These are phyloP conservation scores for Panulirus ornatus DNA, from an alignment of 1,140 invertebrate genomes.

Conservation along the genomic window DNA sequence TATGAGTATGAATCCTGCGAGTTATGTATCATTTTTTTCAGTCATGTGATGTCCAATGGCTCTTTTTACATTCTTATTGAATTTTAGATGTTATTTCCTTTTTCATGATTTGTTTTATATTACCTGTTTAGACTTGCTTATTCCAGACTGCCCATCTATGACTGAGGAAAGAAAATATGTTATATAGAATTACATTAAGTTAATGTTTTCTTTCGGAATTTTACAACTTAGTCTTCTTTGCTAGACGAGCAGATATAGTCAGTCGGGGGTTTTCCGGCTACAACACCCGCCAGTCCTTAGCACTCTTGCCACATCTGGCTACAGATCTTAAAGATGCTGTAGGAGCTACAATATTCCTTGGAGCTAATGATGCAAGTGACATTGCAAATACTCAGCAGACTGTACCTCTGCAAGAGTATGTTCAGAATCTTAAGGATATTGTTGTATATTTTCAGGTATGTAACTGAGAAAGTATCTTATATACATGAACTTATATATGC, in stretches of 20 bases:
- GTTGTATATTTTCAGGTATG: conserved; percentile 44
- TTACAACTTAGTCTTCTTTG: too few relatives aligned
- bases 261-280: conserved; percentile 52
- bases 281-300: conserved; percentile 39
- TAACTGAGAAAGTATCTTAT: too few relatives aligned
- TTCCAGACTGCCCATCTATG: too few relatives aligned
- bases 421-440: conserved; percentile 44
- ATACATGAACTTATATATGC: too few relatives aligned
- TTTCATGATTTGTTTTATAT: too few relatives aligned
- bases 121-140: too few relatives aligned
- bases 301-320: conserved; percentile 32
- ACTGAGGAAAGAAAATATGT: too few relatives aligned
- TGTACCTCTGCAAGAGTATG: conserved; percentile 43
- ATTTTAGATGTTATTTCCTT: too few relatives aligned
- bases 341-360: conserved; percentile 38
- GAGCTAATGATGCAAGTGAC: conserved; percentile 54
- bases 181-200: not conserved
- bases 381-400: conserved; percentile 21
- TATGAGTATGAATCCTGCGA: too few relatives aligned
- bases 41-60: too few relatives aligned
- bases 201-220: not conserved
- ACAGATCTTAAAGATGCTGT: conserved; percentile 17
- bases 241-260: conserved; percentile 40
- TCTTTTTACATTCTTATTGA: too few relatives aligned
- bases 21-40: too few relatives aligned